Conservation (phyloP, 2,888 invertebrate species). For the Amiota communis region DNA sequence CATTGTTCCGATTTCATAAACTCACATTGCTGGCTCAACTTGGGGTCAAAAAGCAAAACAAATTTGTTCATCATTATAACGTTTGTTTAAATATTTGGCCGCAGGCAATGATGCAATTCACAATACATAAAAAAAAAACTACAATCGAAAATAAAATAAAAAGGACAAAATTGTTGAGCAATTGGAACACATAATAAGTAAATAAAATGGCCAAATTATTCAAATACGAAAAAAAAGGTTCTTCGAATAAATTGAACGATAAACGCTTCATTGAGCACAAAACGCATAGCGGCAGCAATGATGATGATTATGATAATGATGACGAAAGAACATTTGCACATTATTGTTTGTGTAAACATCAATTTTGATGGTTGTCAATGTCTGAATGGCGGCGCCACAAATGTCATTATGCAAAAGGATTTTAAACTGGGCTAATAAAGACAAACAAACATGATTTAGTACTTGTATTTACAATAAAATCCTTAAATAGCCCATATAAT, state of each 20-base stretch:
- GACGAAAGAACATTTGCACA: conserved; percentile 8
- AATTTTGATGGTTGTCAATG: not conserved
- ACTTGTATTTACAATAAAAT: too few relatives aligned
- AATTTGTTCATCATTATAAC: too few relatives aligned
- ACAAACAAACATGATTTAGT: not conserved
- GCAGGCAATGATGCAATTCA: conserved; percentile 26
- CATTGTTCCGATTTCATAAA: too few relatives aligned
- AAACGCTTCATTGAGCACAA: conserved; percentile 30
- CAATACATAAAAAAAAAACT: not conserved
- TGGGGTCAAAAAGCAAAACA: too few relatives aligned
- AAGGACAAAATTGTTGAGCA: not conserved
- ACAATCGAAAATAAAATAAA: not conserved
- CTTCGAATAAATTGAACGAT: not conserved
- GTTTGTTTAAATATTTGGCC: conserved; percentile 34
- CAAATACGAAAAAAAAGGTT: not conserved
- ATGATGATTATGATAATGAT: not conserved
- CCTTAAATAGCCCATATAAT: too few relatives aligned
- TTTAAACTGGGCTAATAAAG: conserved; percentile 18
- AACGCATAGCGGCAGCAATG: not conserved
- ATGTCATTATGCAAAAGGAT: conserved; percentile 4
- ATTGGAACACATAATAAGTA: conserved; percentile 23
- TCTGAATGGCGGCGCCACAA: conserved; percentile 34
- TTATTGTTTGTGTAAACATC: not conserved
- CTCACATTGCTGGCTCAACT: too few relatives aligned
- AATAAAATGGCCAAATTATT: conserved; percentile 19